These are phyloP conservation scores for Neopelma chrysocephalum DNA, from an alignment of 2,797 vertebrate species.

Conservation along the genomic window DNA sequence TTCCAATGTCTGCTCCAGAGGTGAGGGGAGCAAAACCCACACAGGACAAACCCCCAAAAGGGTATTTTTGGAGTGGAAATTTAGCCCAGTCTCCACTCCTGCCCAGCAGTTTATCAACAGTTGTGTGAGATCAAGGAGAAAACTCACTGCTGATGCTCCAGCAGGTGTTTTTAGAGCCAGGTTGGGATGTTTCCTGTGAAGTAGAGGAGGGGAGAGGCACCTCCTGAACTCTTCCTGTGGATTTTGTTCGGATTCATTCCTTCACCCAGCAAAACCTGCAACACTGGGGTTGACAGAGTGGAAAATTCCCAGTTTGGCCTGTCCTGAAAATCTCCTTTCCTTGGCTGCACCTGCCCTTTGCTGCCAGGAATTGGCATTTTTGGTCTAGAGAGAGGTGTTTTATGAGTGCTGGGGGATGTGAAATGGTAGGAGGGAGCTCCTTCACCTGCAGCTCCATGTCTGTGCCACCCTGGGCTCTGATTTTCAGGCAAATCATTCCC, in stretches of 20 bases:
- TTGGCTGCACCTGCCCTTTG: neutral
- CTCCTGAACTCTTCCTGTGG: neutral
- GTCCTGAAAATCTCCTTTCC: neutral
- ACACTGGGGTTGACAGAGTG: neutral
- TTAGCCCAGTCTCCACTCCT: neutral
- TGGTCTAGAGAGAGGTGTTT: neutral
- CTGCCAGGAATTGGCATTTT: neutral
- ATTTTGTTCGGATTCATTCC: neutral
- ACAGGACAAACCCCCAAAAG: neutral
- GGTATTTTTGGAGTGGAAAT: neutral
- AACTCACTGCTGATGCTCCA: neutral
- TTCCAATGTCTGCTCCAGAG: neutral
- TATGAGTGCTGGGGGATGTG: neutral
- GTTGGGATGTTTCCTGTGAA: neutral
- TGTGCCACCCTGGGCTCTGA: neutral
- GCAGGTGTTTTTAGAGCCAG: neutral
- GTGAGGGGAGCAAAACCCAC: neutral
- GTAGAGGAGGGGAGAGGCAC: neutral
- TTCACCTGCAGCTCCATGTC: rapidly evolving
- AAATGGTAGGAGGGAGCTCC: neutral
- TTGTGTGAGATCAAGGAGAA: neutral
- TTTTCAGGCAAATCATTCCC: neutral
- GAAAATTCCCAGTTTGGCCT: neutral
- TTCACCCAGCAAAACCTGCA: neutral
- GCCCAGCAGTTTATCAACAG: neutral